Evolutionary conservation across 2,113 vertebrate species (phyloP).

Genomic region (Larimichthys polyactis): DNA sequence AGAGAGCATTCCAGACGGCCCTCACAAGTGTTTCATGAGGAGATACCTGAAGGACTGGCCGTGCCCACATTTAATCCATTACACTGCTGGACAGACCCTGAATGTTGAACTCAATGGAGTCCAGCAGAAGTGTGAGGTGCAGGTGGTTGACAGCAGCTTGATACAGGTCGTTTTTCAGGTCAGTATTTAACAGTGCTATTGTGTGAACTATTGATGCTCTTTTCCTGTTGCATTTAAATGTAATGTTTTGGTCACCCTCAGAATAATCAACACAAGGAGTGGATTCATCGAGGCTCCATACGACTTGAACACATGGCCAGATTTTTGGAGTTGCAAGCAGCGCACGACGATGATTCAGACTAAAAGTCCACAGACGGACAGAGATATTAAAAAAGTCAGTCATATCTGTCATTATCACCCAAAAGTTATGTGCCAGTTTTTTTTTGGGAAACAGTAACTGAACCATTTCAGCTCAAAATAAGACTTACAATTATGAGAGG

Average conservation of each 20-base stretch:
- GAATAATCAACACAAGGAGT: constrained; percentile 91
- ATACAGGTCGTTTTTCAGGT: constrained; percentile 89
- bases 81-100: constrained; percentile 87
- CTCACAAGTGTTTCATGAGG: constrained; percentile 88
- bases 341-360: constrained; percentile 1
- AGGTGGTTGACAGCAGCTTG: constrained; percentile 90
- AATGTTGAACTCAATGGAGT: constrained; percentile 89
- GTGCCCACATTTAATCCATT: constrained; percentile 90
- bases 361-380: background rate
- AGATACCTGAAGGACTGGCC: constrained; percentile 92
- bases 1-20: constrained; percentile 90
- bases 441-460: background rate
- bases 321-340: constrained; percentile 42
- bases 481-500: too few relatives aligned
- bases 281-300: constrained; percentile 93
- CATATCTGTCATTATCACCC: background rate
- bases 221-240: background rate
- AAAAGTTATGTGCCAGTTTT: background rate
- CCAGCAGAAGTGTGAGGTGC: constrained; percentile 90
- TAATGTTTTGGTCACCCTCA: constrained; percentile 51
- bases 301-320: constrained; percentile 90
- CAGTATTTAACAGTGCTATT: constrained; percentile 5
- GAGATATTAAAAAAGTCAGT: too few relatives aligned
- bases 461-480: background rate
- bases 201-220: background rate